A percentile compares a stretch with the other conserved stretches of the same genome.
Conservation (phyloP, 2,888 invertebrate species). For the Andrena haemorrhoa region DNA sequence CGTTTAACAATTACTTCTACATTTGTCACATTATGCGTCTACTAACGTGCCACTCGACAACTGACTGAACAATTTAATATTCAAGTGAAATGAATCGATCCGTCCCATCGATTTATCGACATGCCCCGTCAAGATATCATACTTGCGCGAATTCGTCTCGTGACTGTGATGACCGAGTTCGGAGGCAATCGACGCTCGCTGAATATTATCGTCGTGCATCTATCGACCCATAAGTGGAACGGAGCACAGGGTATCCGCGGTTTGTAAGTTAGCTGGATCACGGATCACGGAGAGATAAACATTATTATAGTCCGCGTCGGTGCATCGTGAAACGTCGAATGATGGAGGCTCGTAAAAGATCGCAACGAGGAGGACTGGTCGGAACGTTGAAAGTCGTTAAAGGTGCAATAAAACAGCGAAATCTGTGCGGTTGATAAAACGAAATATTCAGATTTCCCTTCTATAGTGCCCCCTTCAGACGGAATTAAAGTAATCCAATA, state of each 20-base stretch:
- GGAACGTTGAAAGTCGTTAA: conserved; percentile 50
- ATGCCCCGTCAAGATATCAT: conserved; percentile 55
- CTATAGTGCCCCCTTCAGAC: conserved; percentile 31
- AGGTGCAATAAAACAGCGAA: conserved; percentile 58
- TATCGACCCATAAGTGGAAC: conserved; percentile 63
- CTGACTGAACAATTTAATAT: conserved; percentile 11
- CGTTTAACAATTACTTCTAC: background rate
- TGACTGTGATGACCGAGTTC: conserved; percentile 56
- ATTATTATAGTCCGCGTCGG: conserved; percentile 66
- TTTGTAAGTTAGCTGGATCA: conserved; percentile 39
- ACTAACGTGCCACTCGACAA: background rate
- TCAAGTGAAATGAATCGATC: conserved; percentile 5
- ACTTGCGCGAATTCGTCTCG: conserved; percentile 57
- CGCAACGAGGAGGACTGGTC: conserved; percentile 37
- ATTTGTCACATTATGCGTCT: background rate
- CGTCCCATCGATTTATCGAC: conserved; percentile 46
- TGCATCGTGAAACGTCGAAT: conserved; percentile 62
- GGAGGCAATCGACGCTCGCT: conserved; percentile 58
- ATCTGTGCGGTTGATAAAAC: conserved; percentile 58
- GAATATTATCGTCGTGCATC: conserved; percentile 66
- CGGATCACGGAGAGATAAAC: conserved; percentile 58
- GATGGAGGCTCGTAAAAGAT: conserved; percentile 67
- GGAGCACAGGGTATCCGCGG: conserved; percentile 53
- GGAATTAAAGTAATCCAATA: conserved; percentile 25
- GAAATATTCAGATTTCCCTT: conserved; percentile 61